These are phyloP conservation scores for Dreissena polymorpha DNA, from an alignment of 1,140 invertebrate genomes.

Conservation along the genomic window DNA sequence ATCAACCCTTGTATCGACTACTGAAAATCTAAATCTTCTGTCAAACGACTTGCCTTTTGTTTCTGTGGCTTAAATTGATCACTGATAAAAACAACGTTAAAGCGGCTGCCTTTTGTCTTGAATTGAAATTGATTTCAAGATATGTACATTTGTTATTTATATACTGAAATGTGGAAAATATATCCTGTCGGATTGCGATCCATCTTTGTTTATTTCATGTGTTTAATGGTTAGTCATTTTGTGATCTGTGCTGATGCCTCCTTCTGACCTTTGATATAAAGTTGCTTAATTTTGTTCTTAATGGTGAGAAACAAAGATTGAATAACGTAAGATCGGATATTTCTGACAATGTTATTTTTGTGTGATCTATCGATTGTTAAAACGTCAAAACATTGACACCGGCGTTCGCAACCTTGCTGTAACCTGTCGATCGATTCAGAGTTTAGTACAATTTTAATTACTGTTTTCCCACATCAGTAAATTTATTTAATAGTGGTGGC, in stretches of 20 bases:
- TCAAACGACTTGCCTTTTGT: constrained; percentile 44
- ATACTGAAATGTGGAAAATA: constrained; percentile 10
- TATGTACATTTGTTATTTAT: constrained; percentile 28
- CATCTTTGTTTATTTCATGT: neutral
- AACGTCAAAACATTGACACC: too few relatives aligned
- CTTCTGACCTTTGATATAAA: neutral
- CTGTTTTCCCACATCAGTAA: too few relatives aligned
- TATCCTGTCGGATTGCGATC: neutral
- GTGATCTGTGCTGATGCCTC: neutral
- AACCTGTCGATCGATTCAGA: too few relatives aligned
- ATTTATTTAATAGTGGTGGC: too few relatives aligned
- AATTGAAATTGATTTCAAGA: constrained; percentile 41
- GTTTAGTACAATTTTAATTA: too few relatives aligned
- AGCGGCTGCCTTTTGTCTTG: constrained; percentile 29
- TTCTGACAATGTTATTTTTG: constrained; percentile 27
- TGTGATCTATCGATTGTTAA: constrained; percentile 47
- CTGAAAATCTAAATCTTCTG: constrained; percentile 23
- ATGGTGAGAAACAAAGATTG: constrained; percentile 16
- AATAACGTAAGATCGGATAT: constrained; percentile 44
- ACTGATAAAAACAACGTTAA: constrained; percentile 42
- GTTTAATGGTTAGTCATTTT: constrained; percentile 22
- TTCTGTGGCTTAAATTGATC: constrained; percentile 42
- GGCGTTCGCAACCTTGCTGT: too few relatives aligned
- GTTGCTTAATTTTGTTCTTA: constrained; percentile 2
- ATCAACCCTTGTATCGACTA: constrained; percentile 8